Base-by-base conservation (phyloP, 2,113 vertebrate genomes). In the Choloepus hoffmanni region DNA sequence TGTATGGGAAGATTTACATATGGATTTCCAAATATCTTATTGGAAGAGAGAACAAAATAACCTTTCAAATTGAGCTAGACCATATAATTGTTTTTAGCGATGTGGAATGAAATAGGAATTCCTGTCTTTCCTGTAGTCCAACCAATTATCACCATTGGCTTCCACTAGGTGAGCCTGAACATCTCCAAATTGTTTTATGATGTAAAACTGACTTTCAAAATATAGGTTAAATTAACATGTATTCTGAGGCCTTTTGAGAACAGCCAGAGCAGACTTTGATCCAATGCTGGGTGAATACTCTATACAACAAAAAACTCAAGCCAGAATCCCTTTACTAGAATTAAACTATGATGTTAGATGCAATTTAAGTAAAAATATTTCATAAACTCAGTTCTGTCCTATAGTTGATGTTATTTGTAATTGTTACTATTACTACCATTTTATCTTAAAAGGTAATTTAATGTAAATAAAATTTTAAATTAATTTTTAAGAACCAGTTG, bases 381-480 rank as follows among this genome's bases (percentile, higher is more conserved):
- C 67, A 50, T 33, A 84, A 45, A 40, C 55, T 77, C 26, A 63
- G 48, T 73, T 88, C 60, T 65, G 9, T 1, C 36, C 43, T 30
- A 50, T 2, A 50, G 11, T 6, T 70, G 15, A 6, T 48, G 18
- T n/a, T 95, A 7, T 79, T 53, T 77, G 48, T 55, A 30, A 65
- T 4, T 78, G n/a, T 43, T 82, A 26, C 19, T 78, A 84, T 7
- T 11, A 78, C 7, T 50, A 77, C 4, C 60, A 79, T 68, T 94
- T 48, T n/a, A 67, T 55, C 50, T 93, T 50, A 89, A 81, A 97
- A 92, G 19, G 60, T 90, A 60, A 70, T 11, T 79, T 89, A 33
- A 76, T 24, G 28, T 95, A 40, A 74, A 68, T 43, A 78, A 72
- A 50, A 67, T 50, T 93, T 55, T 45, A 90, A 78, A 73, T 53